Percentiles rank a stretch among this genome's conserved stretches.
phyloP scores from a whole-genome alignment of 2,113 vertebrate species.

The Neolamprologus fasciatus region DNA sequence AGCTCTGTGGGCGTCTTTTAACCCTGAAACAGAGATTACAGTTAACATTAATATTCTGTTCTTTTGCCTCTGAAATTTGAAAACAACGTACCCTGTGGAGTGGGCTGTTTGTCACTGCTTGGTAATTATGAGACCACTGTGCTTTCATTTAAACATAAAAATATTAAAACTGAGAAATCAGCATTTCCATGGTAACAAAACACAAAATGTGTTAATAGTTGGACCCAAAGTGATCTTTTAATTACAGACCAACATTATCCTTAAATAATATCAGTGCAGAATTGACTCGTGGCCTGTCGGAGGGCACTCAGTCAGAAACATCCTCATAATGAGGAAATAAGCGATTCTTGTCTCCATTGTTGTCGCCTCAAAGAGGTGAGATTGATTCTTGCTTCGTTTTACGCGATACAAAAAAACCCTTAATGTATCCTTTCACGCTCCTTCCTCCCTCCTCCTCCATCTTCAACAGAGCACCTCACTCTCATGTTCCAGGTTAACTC shows the following conservation, averaged over 20 bases:
- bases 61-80: neutral
- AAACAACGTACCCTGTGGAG: neutral
- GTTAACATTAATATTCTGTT: rapidly evolving
- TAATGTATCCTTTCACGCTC: neutral
- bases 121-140: neutral
- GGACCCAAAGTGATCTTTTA: neutral
- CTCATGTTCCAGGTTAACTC: conserved; percentile 10
- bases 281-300: neutral
- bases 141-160: neutral
- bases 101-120: neutral
- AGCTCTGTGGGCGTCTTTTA: neutral
- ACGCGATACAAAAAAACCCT: neutral
- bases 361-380: neutral
- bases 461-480: neutral
- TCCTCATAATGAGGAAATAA: neutral
- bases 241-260: neutral
- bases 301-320: neutral
- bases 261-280: neutral
- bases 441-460: neutral
- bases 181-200: neutral
- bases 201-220: neutral
- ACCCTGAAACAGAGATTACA: neutral
- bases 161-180: neutral
- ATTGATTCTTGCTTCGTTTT: neutral
- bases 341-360: neutral